Conservation (phyloP, 2,113 vertebrate genomes). For the Rutilus rutilus region DNA sequence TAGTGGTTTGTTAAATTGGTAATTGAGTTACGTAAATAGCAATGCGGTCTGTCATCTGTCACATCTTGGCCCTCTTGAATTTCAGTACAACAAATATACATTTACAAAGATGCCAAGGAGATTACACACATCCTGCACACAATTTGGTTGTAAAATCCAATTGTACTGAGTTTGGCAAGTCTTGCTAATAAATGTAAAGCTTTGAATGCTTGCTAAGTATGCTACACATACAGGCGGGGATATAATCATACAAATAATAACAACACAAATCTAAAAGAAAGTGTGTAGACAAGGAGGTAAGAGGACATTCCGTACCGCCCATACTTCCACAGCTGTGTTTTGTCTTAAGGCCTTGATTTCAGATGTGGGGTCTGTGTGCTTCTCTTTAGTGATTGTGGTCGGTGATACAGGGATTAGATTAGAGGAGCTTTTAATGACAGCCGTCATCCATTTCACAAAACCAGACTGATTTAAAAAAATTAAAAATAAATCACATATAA, state of each 20-base stretch:
- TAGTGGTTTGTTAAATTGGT: background rate
- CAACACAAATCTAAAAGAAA: background rate
- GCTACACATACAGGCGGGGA: background rate
- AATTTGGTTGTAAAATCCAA: slow-evolving; percentile 36
- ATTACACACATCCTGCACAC: slow-evolving; percentile 41
- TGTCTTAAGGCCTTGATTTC: slow-evolving; percentile 5
- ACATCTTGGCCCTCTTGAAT: background rate
- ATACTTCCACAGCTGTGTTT: slow-evolving; percentile 38
- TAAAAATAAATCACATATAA: background rate
- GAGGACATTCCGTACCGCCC: slow-evolving; percentile 5
- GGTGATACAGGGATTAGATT: slow-evolving; percentile 20
- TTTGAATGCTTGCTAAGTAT: slow-evolving; percentile 17
- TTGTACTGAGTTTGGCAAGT: slow-evolving; percentile 27
- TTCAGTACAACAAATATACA: background rate
- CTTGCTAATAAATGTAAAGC: slow-evolving; percentile 16
- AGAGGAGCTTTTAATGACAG: slow-evolving; percentile 14
- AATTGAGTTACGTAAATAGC: background rate
- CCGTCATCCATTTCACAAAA: background rate
- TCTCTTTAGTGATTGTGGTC: slow-evolving; percentile 11
- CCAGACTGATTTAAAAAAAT: background rate
- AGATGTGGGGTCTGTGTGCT: background rate
- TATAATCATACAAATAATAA: slow-evolving; percentile 1
- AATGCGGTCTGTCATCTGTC: background rate
- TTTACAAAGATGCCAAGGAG: background rate
- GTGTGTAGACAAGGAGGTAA: background rate